Base-by-base conservation (phyloP, 2,113 vertebrate species). In the Gallinago undulata region DNA sequence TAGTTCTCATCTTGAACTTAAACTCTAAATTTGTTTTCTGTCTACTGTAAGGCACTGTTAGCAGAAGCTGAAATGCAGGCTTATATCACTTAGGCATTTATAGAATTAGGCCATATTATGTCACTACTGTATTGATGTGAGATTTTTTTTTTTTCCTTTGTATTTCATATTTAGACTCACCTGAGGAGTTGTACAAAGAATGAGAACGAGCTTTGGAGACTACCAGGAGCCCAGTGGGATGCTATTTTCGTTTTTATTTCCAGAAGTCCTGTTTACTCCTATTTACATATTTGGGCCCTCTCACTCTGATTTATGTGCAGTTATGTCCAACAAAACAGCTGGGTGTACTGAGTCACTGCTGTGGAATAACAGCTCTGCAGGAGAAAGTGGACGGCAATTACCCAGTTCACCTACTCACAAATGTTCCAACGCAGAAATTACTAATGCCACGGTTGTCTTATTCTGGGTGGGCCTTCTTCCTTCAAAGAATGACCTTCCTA, bases 401-500 rank as follows among this genome's bases (percentile, higher is more conserved):
- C 2, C 24, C n/a, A 47, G 78, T 51, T 92, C 28, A 75, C 25
- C 37, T 76, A 41, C 13, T 56, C 43, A 91, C 35, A 75, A 78
- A 84, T 17, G 27, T 64, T 88, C 75, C 48, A 55, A 24, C 35
- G 59, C 24, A 94, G 67, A 94, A 70, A 31, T 68, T 55, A 70
- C 21, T 60, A 70, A 67, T 66, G 68, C 22, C 47, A 11, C 19
- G 25, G 51, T 18, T 70, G 19, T 79, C 35, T 64, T 89, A 76
- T 1, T 6, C 77, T 94, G 95, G 83, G 91, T 73, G 90, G 92
- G 57, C 70, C 69, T 87, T 73, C 50, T 86, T 96, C 76, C 84
- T 80, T 93, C 87, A 94, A 81, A 89, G 60, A 92, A 88, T 73
- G 53, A 68, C 51, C 56, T 94, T 96, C 72, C 93, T 89, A 68